Conservation (phyloP, 2,888 invertebrate genomes). For the Amphiduros pacificus region DNA sequence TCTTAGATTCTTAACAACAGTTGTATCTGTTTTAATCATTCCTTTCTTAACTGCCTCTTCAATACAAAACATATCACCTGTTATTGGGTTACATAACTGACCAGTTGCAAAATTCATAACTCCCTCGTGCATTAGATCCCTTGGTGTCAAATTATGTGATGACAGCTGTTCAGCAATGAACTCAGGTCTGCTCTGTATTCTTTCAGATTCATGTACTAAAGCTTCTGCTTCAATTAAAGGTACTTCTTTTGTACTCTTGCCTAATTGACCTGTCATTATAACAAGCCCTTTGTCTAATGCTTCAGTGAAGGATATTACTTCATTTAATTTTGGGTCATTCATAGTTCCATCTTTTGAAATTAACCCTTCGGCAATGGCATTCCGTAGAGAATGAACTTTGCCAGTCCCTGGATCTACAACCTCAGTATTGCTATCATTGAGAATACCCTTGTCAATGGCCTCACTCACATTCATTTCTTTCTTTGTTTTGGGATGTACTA, state of each 20-base stretch:
- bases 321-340: neutral
- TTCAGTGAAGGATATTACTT: neutral
- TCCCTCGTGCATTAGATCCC: no score
- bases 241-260: no score
- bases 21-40: constrained; percentile 19
- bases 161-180: no score
- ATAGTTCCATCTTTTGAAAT: constrained; percentile 60
- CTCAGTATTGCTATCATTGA: neutral
- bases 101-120: no score
- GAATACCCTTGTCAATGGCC: neutral
- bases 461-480: neutral
- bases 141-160: no score
- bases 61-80: constrained; percentile 69
- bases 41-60: constrained; percentile 36
- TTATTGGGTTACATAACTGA: no score
- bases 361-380: constrained; percentile 79
- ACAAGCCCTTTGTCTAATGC: constrained; percentile 7
- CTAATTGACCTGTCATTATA: constrained; percentile 61
- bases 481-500: no score
- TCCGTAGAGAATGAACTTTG: constrained; percentile 62
- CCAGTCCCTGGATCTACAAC: constrained; percentile 64
- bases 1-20: constrained; percentile 18
- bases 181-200: no score
- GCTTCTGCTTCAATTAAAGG: no score
- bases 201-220: no score